Percentiles rank a stretch among this genome's conserved stretches.
phyloP scores from a whole-genome alignment of 2,113 vertebrate species.

The Leptosomus discolor region DNA sequence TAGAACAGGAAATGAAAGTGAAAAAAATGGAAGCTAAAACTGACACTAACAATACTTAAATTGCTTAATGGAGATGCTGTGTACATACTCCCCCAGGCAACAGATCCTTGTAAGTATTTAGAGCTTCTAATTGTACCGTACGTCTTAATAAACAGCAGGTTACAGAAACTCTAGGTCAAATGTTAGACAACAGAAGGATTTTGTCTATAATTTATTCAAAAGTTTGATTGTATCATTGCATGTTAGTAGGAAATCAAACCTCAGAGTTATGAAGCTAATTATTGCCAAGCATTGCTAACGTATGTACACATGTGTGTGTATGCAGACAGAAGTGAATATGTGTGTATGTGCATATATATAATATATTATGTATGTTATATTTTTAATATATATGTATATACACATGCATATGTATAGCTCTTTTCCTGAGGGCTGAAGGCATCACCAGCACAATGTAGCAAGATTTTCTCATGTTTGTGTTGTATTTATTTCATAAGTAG shows the following conservation, averaged over 20 bases:
- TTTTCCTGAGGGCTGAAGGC: not conserved
- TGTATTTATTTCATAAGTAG: not conserved
- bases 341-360: too few species aligned
- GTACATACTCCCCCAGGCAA: slow-evolving; percentile 40
- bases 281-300: not conserved
- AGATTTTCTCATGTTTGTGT: not conserved
- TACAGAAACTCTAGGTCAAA: slow-evolving; percentile 57
- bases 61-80: slow-evolving; percentile 61
- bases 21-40: slow-evolving; percentile 43
- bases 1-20: slow-evolving; percentile 53
- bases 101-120: slow-evolving; percentile 54
- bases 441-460: not conserved
- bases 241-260: not conserved
- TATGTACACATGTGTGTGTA: fast-evolving
- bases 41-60: slow-evolving; percentile 58
- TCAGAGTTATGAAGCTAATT: not conserved
- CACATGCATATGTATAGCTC: not conserved
- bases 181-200: slow-evolving; percentile 52
- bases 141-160: slow-evolving; percentile 61
- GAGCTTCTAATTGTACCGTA: slow-evolving; percentile 52
- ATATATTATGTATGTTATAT: not conserved
- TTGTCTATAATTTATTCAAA: slow-evolving; percentile 61
- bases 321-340: not conserved
- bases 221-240: slow-evolving; percentile 27
- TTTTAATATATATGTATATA: not conserved